A percentile compares a stretch with the other conserved stretches of the same genome.
These are phyloP conservation scores for Panulirus ornatus DNA, from an alignment of 1,140 invertebrate genomes.

Conservation along the genomic window DNA sequence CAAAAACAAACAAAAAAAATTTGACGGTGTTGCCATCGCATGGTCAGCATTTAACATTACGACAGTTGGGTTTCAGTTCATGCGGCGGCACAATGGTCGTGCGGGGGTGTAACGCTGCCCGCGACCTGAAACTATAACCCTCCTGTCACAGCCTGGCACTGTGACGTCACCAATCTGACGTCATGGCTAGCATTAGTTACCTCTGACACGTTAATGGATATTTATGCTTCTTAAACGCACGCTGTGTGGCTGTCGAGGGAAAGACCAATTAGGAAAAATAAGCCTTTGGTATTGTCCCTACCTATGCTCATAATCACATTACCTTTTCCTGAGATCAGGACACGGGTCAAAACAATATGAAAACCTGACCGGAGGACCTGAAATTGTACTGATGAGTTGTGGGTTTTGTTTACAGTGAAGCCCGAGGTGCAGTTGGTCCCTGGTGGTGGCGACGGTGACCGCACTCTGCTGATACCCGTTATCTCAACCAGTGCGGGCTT, in stretches of 20 bases:
- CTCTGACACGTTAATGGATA: background rate
- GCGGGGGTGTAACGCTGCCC: conserved; percentile 37
- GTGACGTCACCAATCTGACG: conserved; percentile 44
- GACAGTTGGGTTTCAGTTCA: too few species aligned
- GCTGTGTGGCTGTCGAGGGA: too few species aligned
- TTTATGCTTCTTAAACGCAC: too few species aligned
- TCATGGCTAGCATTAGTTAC: background rate
- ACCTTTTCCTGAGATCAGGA: too few species aligned
- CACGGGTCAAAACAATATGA: conserved; percentile 1
- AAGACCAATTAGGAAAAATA: too few species aligned
- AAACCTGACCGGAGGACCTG: background rate
- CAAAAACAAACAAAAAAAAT: too few species aligned
- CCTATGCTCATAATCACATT: background rate
- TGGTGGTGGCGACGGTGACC: conserved; percentile 29
- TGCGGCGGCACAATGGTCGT: background rate
- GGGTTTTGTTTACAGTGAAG: conserved; percentile 19
- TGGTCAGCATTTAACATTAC: too few species aligned
- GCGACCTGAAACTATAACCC: conserved; percentile 25
- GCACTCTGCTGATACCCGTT: conserved; percentile 43
- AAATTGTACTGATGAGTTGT: conserved; percentile 5
- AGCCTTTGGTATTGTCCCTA: background rate
- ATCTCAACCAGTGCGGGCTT: conserved; percentile 52
- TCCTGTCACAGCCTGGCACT: conserved; percentile 60
- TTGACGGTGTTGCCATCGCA: too few species aligned
- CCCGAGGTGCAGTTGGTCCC: background rate